Conservation (phyloP, 2,797 vertebrate genomes). For the Malacoctenus gilli region DNA sequence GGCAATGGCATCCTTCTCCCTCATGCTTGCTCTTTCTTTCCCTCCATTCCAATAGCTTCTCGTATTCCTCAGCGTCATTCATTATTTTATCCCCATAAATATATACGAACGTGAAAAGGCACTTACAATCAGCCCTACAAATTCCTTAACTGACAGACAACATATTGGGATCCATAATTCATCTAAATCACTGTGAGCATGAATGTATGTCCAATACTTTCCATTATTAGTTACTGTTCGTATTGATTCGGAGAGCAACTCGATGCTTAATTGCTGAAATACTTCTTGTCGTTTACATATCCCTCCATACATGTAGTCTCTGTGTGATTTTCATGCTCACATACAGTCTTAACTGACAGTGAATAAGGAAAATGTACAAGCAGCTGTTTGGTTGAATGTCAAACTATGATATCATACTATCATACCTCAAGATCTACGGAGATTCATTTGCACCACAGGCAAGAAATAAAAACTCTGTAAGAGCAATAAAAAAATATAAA, state of each 20-base stretch:
- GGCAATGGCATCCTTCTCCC: slow-evolving; percentile 81
- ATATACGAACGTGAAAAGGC: slow-evolving; percentile 48
- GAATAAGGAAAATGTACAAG: slow-evolving; percentile 11
- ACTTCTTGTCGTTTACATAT: neutral
- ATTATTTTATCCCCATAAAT: slow-evolving; percentile 58
- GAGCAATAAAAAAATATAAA: no score
- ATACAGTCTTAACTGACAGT: slow-evolving; percentile 17
- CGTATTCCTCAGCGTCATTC: slow-evolving; percentile 54
- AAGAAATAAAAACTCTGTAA: no score
- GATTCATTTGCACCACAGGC: no score
- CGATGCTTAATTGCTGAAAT: slow-evolving; percentile 24
- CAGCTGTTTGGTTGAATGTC: slow-evolving; percentile 10
- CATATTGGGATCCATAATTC: slow-evolving; percentile 49
- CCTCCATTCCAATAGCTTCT: slow-evolving; percentile 47
- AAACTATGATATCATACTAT: no score
- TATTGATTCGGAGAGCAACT: slow-evolving; percentile 26
- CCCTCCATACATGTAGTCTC: neutral
- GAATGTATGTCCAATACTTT: slow-evolving; percentile 23
- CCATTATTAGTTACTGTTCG: slow-evolving; percentile 36
- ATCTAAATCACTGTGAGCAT: slow-evolving; percentile 44
- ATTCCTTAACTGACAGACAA: slow-evolving; percentile 45
- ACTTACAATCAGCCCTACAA: slow-evolving; percentile 52
- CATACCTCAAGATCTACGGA: no score
- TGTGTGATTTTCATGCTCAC: slow-evolving; percentile 2
- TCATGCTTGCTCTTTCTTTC: slow-evolving; percentile 21